These are phyloP conservation scores for Stegophylla sp. DNA, from an alignment of 2,888 invertebrate species.

Conservation along the genomic window DNA sequence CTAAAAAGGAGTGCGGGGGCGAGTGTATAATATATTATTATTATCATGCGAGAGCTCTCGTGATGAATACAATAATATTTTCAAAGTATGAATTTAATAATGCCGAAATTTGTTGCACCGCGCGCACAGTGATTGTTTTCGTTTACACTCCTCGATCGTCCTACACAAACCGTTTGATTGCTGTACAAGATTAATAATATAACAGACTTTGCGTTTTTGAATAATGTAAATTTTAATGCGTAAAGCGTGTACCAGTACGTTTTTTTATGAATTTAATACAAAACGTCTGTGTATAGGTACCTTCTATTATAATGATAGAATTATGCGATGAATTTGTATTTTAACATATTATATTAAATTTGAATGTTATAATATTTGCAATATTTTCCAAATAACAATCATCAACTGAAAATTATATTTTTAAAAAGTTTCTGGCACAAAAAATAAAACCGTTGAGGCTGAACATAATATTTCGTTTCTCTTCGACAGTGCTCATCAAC, in stretches of 20 bases:
- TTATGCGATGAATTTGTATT: neutral
- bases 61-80: conserved; percentile 3
- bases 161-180: conserved; percentile 14
- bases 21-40: neutral
- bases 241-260: neutral
- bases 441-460: neutral
- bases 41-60: neutral
- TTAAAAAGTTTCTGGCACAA: neutral
- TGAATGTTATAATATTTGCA: neutral
- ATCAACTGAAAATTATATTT: neutral
- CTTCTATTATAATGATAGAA: neutral
- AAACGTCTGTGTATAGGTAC: too few relatives aligned
- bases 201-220: neutral
- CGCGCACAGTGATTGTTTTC: neutral
- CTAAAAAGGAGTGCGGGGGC: too few relatives aligned
- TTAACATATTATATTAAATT: neutral
- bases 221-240: neutral
- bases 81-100: conserved; percentile 6
- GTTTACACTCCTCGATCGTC: neutral
- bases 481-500: conserved; percentile 10
- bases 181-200: neutral
- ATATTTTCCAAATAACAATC: neutral
- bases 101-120: neutral
- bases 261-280: neutral
- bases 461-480: neutral